Evolutionary conservation across 2,888 invertebrate species (phyloP).

Genomic region (Eueremaeus valkanovi): DNA sequence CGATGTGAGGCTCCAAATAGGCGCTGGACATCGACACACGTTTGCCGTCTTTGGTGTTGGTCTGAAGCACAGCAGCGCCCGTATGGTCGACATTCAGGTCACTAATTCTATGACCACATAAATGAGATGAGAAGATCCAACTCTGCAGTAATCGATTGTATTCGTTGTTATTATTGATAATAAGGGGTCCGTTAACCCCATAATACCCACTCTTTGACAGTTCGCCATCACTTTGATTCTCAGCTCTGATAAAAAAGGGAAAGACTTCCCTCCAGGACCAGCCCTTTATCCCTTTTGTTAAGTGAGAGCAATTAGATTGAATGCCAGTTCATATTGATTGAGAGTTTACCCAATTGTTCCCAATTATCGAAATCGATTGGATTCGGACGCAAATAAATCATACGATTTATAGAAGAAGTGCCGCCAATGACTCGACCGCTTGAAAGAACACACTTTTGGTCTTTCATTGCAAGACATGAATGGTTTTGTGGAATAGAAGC

Average conservation of each 20-base stretch:
- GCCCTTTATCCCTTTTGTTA: slow-evolving; percentile 33
- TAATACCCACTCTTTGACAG: slow-evolving; percentile 28
- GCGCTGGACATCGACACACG: slow-evolving; percentile 29
- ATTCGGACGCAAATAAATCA: slow-evolving; percentile 37
- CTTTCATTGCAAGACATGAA: slow-evolving; percentile 33
- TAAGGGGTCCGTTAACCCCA: slow-evolving; percentile 34
- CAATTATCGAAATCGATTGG: slow-evolving; percentile 36
- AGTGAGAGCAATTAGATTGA: background rate
- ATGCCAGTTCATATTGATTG: background rate
- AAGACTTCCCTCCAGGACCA: slow-evolving; percentile 39
- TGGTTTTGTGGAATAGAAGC: slow-evolving; percentile 1
- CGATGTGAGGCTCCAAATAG: slow-evolving; percentile 23
- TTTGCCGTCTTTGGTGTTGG: slow-evolving; percentile 15
- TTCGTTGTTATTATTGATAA: background rate
- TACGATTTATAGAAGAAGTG: slow-evolving; percentile 40
- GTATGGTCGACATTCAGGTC: slow-evolving; percentile 29
- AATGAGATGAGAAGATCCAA: slow-evolving; percentile 18
- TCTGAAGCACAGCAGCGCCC: slow-evolving; percentile 31
- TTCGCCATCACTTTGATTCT: slow-evolving; percentile 38
- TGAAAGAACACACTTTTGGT: slow-evolving; percentile 9
- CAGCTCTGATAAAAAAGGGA: slow-evolving; percentile 34
- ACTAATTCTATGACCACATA: slow-evolving; percentile 26
- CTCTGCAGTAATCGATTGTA: slow-evolving; percentile 23
- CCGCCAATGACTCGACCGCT: slow-evolving; percentile 36
- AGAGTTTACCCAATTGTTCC: slow-evolving; percentile 35